Percentiles rank a stretch among this genome's conserved stretches.
phyloP scores from a whole-genome alignment of 2,888 invertebrate species.

The Coleophora deauratella region DNA sequence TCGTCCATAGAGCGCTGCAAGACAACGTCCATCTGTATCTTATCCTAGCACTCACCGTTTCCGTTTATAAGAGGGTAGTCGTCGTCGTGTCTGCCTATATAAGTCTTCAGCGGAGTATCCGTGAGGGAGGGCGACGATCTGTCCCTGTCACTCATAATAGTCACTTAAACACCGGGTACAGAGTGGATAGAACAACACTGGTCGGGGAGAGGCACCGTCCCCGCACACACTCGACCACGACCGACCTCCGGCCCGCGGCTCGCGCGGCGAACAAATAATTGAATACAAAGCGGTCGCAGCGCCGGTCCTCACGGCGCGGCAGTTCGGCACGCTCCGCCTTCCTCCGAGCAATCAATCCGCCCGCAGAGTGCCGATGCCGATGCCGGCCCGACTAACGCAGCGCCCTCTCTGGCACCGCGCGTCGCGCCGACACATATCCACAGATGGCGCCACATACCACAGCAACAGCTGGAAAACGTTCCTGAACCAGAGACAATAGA shows the following conservation, averaged over 20 bases:
- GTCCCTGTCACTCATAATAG: slow-evolving; percentile 93
- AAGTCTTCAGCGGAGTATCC: slow-evolving; percentile 90
- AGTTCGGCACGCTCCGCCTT: slow-evolving; percentile 20
- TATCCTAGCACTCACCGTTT: slow-evolving; percentile 71
- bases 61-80: slow-evolving; percentile 86
- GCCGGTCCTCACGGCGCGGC: slow-evolving; percentile 11
- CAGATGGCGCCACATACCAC: slow-evolving; percentile 12
- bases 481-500: too few species aligned
- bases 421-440: slow-evolving; percentile 2
- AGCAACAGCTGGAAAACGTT: neutral
- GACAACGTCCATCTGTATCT: neutral
- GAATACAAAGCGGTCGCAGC: slow-evolving; percentile 19
- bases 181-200: slow-evolving; percentile 48
- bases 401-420: slow-evolving; percentile 13
- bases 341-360: slow-evolving; percentile 27
- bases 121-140: slow-evolving; percentile 90
- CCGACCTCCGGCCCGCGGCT: slow-evolving; percentile 72
- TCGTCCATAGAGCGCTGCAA: slow-evolving; percentile 20
- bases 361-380: neutral
- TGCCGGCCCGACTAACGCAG: slow-evolving; percentile 4
- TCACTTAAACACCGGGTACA: slow-evolving; percentile 59
- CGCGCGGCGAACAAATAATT: slow-evolving; percentile 67
- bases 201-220: slow-evolving; percentile 58
- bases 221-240: slow-evolving; percentile 60
- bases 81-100: slow-evolving; percentile 88